Evolutionary conservation across 2,888 invertebrate species (phyloP), one percentile per base, ranked within the genome.

Genomic region (Phoenoteleia sp.): DNA sequence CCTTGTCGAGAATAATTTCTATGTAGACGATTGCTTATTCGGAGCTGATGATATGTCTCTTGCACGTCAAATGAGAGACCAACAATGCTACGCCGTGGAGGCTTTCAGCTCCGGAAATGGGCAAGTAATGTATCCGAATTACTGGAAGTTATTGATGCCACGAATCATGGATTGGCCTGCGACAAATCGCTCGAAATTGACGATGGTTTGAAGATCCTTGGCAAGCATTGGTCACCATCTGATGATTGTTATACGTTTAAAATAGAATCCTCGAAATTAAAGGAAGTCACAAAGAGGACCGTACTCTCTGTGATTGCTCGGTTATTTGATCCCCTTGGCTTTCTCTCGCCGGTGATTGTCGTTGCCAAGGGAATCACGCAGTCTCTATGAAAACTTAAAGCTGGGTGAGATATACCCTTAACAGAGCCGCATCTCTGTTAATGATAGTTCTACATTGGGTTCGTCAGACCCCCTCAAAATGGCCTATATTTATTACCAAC

Each of bases 381-480:
- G 56, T 23, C 17, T 2, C 21, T 77, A 4, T 72, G 77, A 64
- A 4, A 3, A 45, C 1, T 56, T 23, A 15, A 58, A 2, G 56
- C 81, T 1, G 33, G 39, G 9, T 85, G 75, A 79, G 85, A 79
- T 49, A 58, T 79, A 0, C 47, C 62, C 0, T 49, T 85, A 0
- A 67, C 75, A 1, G 3, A 36, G 1, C 6, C 66, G 6, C 21
- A 77, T 11, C 17, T 58, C 13, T 39, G 11, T 33, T 11, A 5
- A 33, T 11, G 2, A 11, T 33, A 2, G 33, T 33, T 2, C 11
- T 5, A 11, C 11, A 33, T 11, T 33, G 33, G 33, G 11, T 33
- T 11, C 5, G 33, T 33, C 5, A 2, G 5, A 5, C 5, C 11
- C 2, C 33, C 2, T 11, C 5, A 9, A 33, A 33, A 2, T 11